Evolutionary conservation across 2,888 invertebrate species (phyloP).

Genomic region (Torymus texanus): DNA sequence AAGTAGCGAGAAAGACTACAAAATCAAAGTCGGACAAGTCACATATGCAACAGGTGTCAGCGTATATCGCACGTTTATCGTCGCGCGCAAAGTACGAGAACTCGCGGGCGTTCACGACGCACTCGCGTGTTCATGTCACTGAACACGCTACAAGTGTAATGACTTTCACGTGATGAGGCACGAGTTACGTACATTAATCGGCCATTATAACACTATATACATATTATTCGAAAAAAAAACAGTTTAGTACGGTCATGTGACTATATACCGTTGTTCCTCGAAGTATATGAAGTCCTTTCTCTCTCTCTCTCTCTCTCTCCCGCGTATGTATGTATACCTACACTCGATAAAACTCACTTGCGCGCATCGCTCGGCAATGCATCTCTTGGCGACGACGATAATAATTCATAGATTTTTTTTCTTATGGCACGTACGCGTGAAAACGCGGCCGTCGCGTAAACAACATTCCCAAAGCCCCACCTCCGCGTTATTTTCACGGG

Average conservation of each 20-base stretch:
- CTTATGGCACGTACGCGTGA: conserved; percentile 9
- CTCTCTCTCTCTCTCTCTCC: too few species aligned
- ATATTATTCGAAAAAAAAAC: conserved; percentile 12
- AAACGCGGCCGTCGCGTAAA: conserved; percentile 19
- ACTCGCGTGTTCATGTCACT: too few species aligned
- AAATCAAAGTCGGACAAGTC: too few species aligned
- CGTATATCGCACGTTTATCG: too few species aligned
- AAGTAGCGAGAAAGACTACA: too few species aligned
- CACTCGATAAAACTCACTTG: neutral
- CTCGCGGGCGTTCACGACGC: too few species aligned
- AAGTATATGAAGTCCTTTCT: conserved; percentile 1
- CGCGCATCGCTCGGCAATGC: neutral
- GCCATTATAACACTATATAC: neutral
- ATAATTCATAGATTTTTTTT: conserved; percentile 10
- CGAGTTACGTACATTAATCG: neutral
- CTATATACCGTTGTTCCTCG: neutral
- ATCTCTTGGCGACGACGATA: neutral
- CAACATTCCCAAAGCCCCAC: conserved; percentile 40
- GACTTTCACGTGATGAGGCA: conserved; percentile 27
- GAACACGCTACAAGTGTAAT: too few species aligned
- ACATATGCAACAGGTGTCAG: too few species aligned
- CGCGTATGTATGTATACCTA: too few species aligned
- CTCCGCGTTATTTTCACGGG: neutral
- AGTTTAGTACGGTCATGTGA: neutral
- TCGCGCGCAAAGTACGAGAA: too few species aligned